Base-by-base conservation (phyloP, 1,140 invertebrate genomes). In the Drosophila repletoides region DNA sequence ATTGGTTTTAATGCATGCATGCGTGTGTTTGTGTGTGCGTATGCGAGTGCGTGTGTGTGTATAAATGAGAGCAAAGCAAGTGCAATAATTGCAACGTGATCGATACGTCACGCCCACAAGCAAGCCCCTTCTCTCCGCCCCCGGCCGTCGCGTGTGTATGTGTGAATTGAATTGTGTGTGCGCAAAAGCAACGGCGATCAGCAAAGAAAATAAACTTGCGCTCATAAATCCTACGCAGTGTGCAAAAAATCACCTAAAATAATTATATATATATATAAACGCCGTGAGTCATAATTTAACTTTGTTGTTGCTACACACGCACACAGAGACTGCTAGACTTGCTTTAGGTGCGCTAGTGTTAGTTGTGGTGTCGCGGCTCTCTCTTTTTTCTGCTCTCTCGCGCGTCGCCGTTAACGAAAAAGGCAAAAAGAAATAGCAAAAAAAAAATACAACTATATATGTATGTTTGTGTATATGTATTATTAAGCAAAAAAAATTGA, bases 361-460 rank as follows among this genome's bases (percentile, higher is more conserved):
- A 7, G 31, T 52, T n/a, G 31, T 56, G 19, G 17, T 56, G 52
- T 19, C 46, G 46, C 46, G n/a, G 17, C 28, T 10, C 59, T 22
- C 53, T 40, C 64, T 67, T 56, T 67, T 26, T 49, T 36, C 38
- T 19, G 34, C 64, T 60, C 64, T 67, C 64, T 60, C 52, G 56
- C 51, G 56, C 56, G 46, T 22, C 63, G 77, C 55, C 77, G 73
- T 79, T 74, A 84, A 86, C 60, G 60, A 76, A 84, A 77, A 53
- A 68, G 29, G 29, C 7, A 46, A 68, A 68, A 46, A 59, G 17
- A 48, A 41, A 53, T 49, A 34, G 33, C 49, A 19, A 68, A 31
- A 67, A 38, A 66, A 58, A 29, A 34, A 40, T 6, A 40, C 26
- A 64, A 9, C 31, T 33, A 58, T 24, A 45, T 2, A 26, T 49